Conservation (phyloP, 2,888 invertebrate species). For the Cacoxenus indagator region DNA sequence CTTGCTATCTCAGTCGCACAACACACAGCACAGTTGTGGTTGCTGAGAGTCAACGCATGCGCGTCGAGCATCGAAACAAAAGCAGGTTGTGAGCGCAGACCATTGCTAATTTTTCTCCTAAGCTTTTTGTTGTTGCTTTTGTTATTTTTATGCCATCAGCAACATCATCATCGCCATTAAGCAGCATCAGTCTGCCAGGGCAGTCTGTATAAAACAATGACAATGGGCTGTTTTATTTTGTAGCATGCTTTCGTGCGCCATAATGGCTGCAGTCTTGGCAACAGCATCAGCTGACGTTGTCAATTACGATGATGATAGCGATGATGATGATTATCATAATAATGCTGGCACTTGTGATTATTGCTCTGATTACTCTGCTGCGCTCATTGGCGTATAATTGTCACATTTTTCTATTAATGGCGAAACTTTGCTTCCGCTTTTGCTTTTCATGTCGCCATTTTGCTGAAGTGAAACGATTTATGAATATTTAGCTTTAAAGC, state of each 20-base stretch:
- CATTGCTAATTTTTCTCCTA: not conserved
- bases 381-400: conserved; percentile 45
- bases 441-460: not conserved
- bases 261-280: not conserved
- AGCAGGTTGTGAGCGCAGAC: not conserved
- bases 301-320: conserved; percentile 26
- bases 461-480: not conserved
- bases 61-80: not conserved
- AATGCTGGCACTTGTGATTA: conserved; percentile 33
- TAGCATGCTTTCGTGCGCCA: conserved; percentile 22
- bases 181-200: not conserved
- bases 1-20: not conserved
- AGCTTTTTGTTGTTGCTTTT: not conserved
- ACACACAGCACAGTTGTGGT: no score
- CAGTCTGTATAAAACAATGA: not conserved
- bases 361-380: conserved; percentile 29
- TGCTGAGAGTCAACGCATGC: not conserved
- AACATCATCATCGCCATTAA: not conserved
- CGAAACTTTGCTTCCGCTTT: conserved; percentile 38
- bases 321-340: conserved; percentile 4
- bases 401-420: conserved; percentile 56
- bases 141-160: not conserved
- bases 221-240: conserved; percentile 1
- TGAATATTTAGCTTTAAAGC: not conserved
- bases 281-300: conserved; percentile 21